A percentile compares a stretch with the other conserved stretches of the same genome.
These are phyloP conservation scores for Odontamblyopus rebecca DNA, from an alignment of 2,797 vertebrate species.

Conservation along the genomic window DNA sequence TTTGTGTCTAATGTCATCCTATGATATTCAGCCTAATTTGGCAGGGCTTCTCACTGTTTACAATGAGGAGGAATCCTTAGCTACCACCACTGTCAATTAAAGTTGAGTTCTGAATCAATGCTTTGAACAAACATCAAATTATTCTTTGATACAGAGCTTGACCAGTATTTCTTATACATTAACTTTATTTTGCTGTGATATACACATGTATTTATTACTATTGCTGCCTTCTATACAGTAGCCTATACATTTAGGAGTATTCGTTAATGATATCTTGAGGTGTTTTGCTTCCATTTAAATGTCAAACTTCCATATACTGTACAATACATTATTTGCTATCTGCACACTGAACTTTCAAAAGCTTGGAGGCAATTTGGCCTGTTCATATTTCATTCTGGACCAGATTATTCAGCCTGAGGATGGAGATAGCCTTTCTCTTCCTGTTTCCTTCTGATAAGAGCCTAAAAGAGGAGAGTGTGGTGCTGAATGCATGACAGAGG, in stretches of 20 bases:
- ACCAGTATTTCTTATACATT: neutral
- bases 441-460: slow-evolving; percentile 60
- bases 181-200: neutral
- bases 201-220: neutral
- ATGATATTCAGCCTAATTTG: neutral
- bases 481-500: slow-evolving; percentile 40
- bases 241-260: neutral
- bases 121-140: neutral
- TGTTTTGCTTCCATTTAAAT: slow-evolving; percentile 1
- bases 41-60: neutral
- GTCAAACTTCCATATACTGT: neutral
- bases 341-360: slow-evolving; percentile 22
- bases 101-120: neutral
- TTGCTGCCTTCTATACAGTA: neutral
- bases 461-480: slow-evolving; percentile 22
- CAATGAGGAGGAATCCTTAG: neutral
- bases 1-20: neutral
- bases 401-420: slow-evolving; percentile 25
- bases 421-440: slow-evolving; percentile 48
- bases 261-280: slow-evolving; percentile 1
- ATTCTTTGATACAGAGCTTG: neutral
- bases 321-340: slow-evolving; percentile 6
- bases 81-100: neutral
- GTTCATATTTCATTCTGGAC: slow-evolving; percentile 37
- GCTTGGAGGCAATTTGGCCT: slow-evolving; percentile 9